Evolutionary conservation across 2,888 invertebrate species (phyloP), one percentile per base, ranked within the genome.

Genomic region (Xestia c-nigrum): DNA sequence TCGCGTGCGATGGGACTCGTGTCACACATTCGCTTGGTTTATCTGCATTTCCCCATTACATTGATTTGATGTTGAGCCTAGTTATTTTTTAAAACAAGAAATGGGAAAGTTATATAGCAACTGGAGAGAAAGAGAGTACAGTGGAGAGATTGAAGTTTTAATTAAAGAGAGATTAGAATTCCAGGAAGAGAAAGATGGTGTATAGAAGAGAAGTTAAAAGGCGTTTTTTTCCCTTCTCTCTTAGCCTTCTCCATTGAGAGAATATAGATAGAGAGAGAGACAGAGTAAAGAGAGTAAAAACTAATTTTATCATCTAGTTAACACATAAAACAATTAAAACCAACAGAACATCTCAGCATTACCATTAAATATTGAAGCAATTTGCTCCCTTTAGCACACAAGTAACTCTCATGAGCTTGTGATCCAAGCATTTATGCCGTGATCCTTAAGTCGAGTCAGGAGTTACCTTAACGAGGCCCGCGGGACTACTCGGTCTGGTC

Each of bases 401-500:
- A 78, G 68, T 73, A 79, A 64, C 73, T 78, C 74, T 78, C 81
- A 81, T 73, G 79, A 76, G 78, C 78, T 70, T 70, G 16, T 84
- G 82, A 87, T 90, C 84, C 74, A 80, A 86, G 64, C 87, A 85
- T 92, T 92, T 90, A 90, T 87, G 85, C 81, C 85, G 76, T 89
- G 90, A 92, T 90, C 91, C 89, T 85, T 84, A 87, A 90, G 85
- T 89, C 86, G 80, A 85, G 88, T 78, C 85, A 88, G 82, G 85
- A 88, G 89, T 87, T 86, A 88, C 84, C 85, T 87, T 89, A 91
- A 93, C 90, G 89, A 88, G 76, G 68, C 91, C 89, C 90, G 46
- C 46, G 90, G 90, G 91, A 90, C 78, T 74, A 79, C 76, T 86
- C 84, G 77, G 65, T 76, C 82, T 82, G 80, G 87, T 55, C n/a